Percentiles rank a stretch among this genome's conserved stretches.
phyloP scores from a whole-genome alignment of 2,797 vertebrate species.

The Harpagifer antarcticus region DNA sequence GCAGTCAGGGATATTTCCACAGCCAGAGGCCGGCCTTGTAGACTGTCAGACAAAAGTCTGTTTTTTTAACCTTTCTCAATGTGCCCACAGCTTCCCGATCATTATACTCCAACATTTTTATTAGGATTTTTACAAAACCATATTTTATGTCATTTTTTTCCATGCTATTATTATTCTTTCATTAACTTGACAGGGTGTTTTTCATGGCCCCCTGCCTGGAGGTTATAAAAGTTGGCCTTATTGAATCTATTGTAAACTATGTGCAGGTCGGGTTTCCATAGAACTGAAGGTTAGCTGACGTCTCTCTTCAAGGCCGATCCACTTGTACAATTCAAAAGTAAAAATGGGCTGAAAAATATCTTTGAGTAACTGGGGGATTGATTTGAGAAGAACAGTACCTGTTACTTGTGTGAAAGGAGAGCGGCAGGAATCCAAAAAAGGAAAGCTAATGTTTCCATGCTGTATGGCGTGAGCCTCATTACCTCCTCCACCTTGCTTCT shows the following conservation, averaged over 20 bases:
- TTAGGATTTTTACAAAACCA: slow-evolving; percentile 77
- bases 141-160: slow-evolving; percentile 76
- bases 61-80: slow-evolving; percentile 67
- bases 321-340: slow-evolving; percentile 40
- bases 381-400: slow-evolving; percentile 1
- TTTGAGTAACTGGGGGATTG: slow-evolving; percentile 10
- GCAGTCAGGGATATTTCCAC: slow-evolving; percentile 73
- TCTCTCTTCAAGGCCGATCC: slow-evolving; percentile 51
- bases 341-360: slow-evolving; percentile 1
- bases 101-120: slow-evolving; percentile 74
- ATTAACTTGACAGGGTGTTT: slow-evolving; percentile 74
- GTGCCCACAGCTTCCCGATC: slow-evolving; percentile 70
- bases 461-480: too few relatives aligned
- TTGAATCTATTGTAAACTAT: slow-evolving; percentile 74
- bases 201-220: slow-evolving; percentile 75
- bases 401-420: background rate
- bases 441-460: background rate
- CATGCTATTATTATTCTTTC: slow-evolving; percentile 74
- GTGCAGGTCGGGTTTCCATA: slow-evolving; percentile 60
- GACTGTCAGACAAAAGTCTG: slow-evolving; percentile 67
- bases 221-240: slow-evolving; percentile 76
- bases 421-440: background rate
- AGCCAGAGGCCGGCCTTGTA: slow-evolving; percentile 60
- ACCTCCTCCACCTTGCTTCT: too few relatives aligned
- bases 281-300: slow-evolving; percentile 42